Conservation (phyloP, 2,113 vertebrate species). For the Pithys albifrons region DNA sequence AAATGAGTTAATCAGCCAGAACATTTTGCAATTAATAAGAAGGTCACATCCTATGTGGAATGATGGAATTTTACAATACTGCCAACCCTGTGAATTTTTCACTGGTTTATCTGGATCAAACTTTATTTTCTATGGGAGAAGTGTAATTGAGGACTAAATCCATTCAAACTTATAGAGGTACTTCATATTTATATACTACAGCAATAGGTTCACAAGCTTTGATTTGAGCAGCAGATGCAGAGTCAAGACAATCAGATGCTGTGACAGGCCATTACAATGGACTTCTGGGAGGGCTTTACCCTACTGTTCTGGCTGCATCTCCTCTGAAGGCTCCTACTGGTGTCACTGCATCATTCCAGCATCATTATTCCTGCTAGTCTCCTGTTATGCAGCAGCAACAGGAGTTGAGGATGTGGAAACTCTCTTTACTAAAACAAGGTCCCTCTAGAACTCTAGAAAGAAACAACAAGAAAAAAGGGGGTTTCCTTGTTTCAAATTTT, state of each 20-base stretch:
- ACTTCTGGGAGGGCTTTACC: fast-evolving
- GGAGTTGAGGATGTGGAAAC: not conserved
- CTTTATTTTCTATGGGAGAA: not conserved
- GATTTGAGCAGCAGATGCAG: not conserved
- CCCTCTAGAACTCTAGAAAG: not conserved
- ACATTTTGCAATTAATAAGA: slow-evolving; percentile 49
- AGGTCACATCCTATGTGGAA: not conserved
- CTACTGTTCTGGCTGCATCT: not conserved
- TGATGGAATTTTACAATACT: slow-evolving; percentile 22
- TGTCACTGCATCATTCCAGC: fast-evolving
- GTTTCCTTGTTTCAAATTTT: slow-evolving; percentile 10
- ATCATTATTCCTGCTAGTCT: not conserved
- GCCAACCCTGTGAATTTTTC: slow-evolving; percentile 30
- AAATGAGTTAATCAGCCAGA: slow-evolving; percentile 32
- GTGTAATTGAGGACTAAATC: not conserved
- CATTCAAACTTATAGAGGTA: not conserved
- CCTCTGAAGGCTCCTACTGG: not conserved
- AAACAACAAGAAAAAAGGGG: not conserved
- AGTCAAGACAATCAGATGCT: not conserved
- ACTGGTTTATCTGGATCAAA: not conserved
- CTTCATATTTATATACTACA: fast-evolving
- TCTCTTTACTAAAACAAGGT: slow-evolving; percentile 37
- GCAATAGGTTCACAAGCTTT: not conserved
- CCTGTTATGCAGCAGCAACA: not conserved
- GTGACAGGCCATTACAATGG: not conserved